phyloP scores from a whole-genome alignment of 2,797 vertebrate species.

The Fringilla coelebs region DNA sequence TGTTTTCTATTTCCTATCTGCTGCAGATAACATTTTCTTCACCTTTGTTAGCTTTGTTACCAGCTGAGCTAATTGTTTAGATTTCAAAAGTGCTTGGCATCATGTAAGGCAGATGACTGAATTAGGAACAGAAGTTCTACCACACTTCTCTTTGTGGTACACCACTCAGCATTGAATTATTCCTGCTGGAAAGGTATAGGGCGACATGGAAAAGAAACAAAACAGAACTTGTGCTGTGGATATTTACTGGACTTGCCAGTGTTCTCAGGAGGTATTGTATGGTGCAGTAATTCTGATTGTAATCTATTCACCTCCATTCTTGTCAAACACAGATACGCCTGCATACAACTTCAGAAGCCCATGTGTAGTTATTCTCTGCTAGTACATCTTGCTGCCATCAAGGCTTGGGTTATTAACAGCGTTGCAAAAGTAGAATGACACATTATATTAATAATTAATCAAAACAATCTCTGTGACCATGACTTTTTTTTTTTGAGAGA shows the following conservation, averaged over 20 bases:
- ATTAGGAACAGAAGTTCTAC: background rate
- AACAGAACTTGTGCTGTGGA: background rate
- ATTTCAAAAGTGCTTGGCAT: background rate
- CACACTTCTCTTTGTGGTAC: background rate
- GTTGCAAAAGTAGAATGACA: constrained; percentile 13
- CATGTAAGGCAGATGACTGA: background rate
- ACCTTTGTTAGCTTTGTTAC: background rate
- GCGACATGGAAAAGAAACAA: background rate
- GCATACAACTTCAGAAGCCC: background rate
- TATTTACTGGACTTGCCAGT: background rate
- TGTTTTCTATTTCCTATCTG: background rate
- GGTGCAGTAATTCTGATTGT: background rate
- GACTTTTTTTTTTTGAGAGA: background rate
- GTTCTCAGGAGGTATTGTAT: background rate
- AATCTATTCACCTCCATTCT: background rate
- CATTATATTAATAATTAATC: background rate
- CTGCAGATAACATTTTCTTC: background rate
- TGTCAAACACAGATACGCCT: background rate
- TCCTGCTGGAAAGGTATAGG: background rate
- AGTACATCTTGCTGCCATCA: background rate
- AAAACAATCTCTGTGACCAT: background rate
- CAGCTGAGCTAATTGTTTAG: background rate
- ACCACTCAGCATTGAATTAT: background rate
- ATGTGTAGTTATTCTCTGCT: background rate
- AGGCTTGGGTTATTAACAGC: constrained; percentile 18